Evolutionary conservation across 2,888 invertebrate genomes (phyloP), one percentile per base, ranked within the genome.

Genomic region (Scelioninae gen. 1): DNA sequence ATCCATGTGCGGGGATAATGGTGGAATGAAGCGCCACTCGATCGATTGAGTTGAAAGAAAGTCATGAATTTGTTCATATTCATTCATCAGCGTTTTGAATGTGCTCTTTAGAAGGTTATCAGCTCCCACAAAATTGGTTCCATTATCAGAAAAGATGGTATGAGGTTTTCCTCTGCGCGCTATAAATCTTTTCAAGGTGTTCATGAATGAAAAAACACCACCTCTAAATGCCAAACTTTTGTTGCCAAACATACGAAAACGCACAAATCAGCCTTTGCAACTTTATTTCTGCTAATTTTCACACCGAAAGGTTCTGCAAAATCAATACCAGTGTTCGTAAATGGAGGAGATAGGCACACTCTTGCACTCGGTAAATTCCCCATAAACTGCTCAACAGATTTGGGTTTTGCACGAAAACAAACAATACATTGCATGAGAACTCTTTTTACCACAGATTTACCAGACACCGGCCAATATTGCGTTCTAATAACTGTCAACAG

Each of bases 401-500:
- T 13, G 3, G 56, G 56, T 15, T 11, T n/a, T 15, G 38, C 5
- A 15, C 56, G n/a, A 13, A 38, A 56, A 15, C 56, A 56, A 10
- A 16, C n/a, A 0, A 56, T 8, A 11, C 38, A 56, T 3, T 38
- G 13, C 8, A 9, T 34, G 62, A 49, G 7, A 11, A 82, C 53
- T 29, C 31, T 31, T 23, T 32, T 43, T 13, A 83, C 74, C 31
- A 62, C 0, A 23, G 38, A n/a, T 63, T 51, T 76, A 2, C 79
- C 83, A 5, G 82, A 60, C 9, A 85, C 13, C 1, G 62, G 45
- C 82, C 84, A 86, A 58, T 82, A 85, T 40, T 47, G 11, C 23
- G 69, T 58, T 1, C 84, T 78, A 13, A 85, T 6, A 0, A 60
- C 34, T 0, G 53, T 62, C 31, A 82, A 43, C 29, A 81, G 45